These are phyloP conservation scores for Heliconius ismenius DNA, from an alignment of 2,888 invertebrate species.

Conservation along the genomic window DNA sequence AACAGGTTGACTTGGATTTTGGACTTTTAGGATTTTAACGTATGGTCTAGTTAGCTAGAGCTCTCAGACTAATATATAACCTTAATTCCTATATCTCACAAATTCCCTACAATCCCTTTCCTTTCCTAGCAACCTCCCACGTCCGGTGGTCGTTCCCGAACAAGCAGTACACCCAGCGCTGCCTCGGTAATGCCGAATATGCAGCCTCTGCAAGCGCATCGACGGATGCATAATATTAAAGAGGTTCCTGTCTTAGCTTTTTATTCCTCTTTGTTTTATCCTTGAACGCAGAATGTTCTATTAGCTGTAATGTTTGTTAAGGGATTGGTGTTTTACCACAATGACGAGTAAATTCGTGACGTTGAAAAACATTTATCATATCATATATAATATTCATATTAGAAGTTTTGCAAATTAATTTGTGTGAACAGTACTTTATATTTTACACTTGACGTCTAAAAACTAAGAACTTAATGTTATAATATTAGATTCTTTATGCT, in stretches of 20 bases:
- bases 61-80: background rate
- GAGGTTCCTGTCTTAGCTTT: constrained; percentile 55
- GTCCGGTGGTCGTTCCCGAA: constrained; percentile 66
- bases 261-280: background rate
- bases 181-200: constrained; percentile 60
- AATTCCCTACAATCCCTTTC: background rate
- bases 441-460: too few species aligned
- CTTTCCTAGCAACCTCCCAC: constrained; percentile 52
- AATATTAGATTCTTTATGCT: too few species aligned
- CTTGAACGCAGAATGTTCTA: background rate
- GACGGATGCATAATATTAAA: constrained; percentile 59
- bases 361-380: too few species aligned
- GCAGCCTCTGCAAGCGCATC: constrained; percentile 52
- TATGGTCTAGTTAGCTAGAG: background rate
- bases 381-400: too few species aligned
- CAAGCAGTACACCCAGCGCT: constrained; percentile 68
- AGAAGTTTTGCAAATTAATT: too few species aligned
- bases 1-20: constrained; percentile 62
- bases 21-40: background rate
- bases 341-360: too few species aligned
- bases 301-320: too few species aligned
- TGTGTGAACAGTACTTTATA: too few species aligned
- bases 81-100: too few species aligned
- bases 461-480: too few species aligned
- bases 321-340: too few species aligned